Evolutionary conservation across 2,113 vertebrate genomes (phyloP).

Genomic region (Chloroceryle aenea): DNA sequence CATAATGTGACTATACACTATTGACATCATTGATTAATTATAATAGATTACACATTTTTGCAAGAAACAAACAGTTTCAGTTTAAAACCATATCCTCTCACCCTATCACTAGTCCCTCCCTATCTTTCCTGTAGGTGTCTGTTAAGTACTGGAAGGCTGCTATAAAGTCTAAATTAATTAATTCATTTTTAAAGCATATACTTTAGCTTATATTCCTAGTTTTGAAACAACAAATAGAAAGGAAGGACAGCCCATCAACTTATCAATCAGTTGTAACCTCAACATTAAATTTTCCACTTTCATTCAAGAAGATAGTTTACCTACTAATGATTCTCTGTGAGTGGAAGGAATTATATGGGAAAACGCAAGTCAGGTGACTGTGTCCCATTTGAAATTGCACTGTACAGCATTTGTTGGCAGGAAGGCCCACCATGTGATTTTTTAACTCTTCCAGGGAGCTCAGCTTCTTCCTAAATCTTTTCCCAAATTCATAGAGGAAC

Average conservation of each 20-base stretch:
- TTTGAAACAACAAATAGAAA: not conserved
- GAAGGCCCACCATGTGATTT: not conserved
- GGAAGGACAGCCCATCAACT: not conserved
- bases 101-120: not conserved
- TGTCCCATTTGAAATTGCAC: not conserved
- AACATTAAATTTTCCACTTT: not conserved
- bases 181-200: not conserved
- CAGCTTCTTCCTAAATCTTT: not conserved
- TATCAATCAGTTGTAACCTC: not conserved
- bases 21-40: not conserved
- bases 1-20: not conserved
- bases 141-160: not conserved
- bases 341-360: not conserved
- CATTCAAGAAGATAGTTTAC: not conserved
- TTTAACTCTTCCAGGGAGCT: not conserved
- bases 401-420: not conserved
- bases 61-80: not conserved
- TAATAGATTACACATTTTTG: not conserved
- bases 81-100: not conserved
- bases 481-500: not conserved
- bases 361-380: not conserved
- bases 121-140: not conserved
- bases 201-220: not conserved
- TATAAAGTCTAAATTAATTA: not conserved
- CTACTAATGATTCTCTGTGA: not conserved